A percentile compares a stretch with the other conserved stretches of the same genome.
phyloP scores from a whole-genome alignment of 2,888 invertebrate species.

The Callyntrura sp. region DNA sequence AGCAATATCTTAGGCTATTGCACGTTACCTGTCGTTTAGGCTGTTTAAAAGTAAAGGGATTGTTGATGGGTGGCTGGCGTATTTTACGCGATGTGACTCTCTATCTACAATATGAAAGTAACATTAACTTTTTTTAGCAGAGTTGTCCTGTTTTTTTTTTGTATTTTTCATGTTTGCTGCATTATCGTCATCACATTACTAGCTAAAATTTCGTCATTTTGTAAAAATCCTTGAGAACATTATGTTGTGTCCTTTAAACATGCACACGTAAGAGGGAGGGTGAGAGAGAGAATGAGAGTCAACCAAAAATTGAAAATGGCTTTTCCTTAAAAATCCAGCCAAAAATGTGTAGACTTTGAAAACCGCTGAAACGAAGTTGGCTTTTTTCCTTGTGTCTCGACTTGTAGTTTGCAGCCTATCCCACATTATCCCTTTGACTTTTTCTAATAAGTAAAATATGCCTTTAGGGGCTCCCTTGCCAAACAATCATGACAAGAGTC shows the following conservation, averaged over 20 bases:
- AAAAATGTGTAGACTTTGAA: slow-evolving; percentile 3
- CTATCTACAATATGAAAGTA: not conserved
- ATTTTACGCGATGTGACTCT: slow-evolving; percentile 4
- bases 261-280: no score
- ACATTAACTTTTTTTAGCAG: not conserved
- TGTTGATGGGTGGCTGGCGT: slow-evolving; percentile 67
- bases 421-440: slow-evolving; percentile 44
- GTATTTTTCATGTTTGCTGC: slow-evolving; percentile 10
- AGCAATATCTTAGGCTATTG: slow-evolving; percentile 19
- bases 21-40: slow-evolving; percentile 48
- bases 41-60: slow-evolving; percentile 14
- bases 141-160: slow-evolving; percentile 28
- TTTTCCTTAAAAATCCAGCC: not conserved
- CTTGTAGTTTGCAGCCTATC: slow-evolving; percentile 25
- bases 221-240: not conserved
- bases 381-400: no score
- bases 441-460: slow-evolving; percentile 55
- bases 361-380: not conserved
- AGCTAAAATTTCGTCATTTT: slow-evolving; percentile 34
- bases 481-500: slow-evolving; percentile 53
- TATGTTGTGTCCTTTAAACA: not conserved
- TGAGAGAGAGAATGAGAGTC: no score
- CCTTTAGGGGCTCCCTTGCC: slow-evolving; percentile 61
- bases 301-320: slow-evolving; percentile 8
- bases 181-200: no score